Evolutionary conservation across 1,140 invertebrate genomes (phyloP), one percentile per base, ranked within the genome.

Genomic region (Aphelenchoides besseyi): DNA sequence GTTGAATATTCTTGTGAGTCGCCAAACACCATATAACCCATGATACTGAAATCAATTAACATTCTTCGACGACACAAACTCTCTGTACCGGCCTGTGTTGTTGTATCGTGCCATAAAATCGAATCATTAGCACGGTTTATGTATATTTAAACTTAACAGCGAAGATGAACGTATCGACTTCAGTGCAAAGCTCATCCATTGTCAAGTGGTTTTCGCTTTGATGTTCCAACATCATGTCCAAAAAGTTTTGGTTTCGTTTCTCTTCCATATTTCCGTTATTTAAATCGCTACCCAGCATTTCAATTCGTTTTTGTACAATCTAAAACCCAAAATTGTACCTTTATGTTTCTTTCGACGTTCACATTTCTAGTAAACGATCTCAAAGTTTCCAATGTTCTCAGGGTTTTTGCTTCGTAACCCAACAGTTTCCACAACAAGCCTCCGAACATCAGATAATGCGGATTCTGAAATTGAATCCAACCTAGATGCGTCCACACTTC

Each of bases 81-180:
- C n/a, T n/a, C n/a, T n/a, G n/a, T n/a, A n/a, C n/a, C n/a, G n/a
- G n/a, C n/a, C n/a, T n/a, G n/a, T 0, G 72, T 32, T 5, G 37
- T 41, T 5, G 37, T 41, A 41, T 41, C 37, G n/a, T 59, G 23
- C n/a, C n/a, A n/a, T n/a, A n/a, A n/a, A n/a, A n/a, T n/a, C n/a
- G n/a, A n/a, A n/a, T n/a, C n/a, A n/a, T n/a, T n/a, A n/a, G n/a
- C n/a, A n/a, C n/a, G n/a, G n/a, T n/a, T n/a, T n/a, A n/a, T n/a
- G n/a, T n/a, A n/a, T n/a, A n/a, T n/a, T 23, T 77, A 29, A 28
- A 23, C 18, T 5, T 59, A 66, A 92, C 92, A 88, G 94, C 92
- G 83, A 95, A 94, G 91, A 94, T 93, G 77, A 94, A 94, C 0
- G 92, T 94, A 82, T 94, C 92, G 0, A 92, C 90, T 87, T 92